A percentile compares a stretch with the other conserved stretches of the same genome.
These are phyloP conservation scores for Gambusia holbrooki DNA, from an alignment of 2,113 vertebrate genomes.

Conservation along the genomic window DNA sequence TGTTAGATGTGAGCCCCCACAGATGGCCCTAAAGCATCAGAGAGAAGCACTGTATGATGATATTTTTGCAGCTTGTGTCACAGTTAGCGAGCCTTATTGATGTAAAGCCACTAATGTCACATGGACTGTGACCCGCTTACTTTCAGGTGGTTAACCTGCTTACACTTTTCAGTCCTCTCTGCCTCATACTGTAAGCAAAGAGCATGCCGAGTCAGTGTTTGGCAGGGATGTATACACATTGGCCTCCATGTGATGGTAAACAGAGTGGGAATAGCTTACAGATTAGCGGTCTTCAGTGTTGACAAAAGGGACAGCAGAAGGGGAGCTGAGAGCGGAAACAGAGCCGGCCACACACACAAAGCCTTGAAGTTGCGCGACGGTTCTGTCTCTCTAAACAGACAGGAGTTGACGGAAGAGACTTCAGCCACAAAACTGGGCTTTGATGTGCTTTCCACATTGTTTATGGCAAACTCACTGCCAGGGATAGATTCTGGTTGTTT, in stretches of 20 bases:
- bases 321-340: conserved; percentile 60
- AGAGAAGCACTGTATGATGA: conserved; percentile 30
- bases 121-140: conserved; percentile 44
- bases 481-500: conserved; percentile 47
- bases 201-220: conserved; percentile 58
- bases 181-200: conserved; percentile 66
- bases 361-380: conserved; percentile 64
- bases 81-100: conserved; percentile 37
- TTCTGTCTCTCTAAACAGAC: conserved; percentile 73
- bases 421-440: conserved; percentile 53
- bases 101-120: conserved; percentile 35
- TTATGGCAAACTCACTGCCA: conserved; percentile 64
- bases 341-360: conserved; percentile 65
- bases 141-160: conserved; percentile 58
- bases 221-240: conserved; percentile 55
- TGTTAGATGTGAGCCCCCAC: conserved; percentile 51
- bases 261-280: conserved; percentile 62
- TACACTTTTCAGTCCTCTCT: conserved; percentile 33
- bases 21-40: conserved; percentile 56
- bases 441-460: conserved; percentile 69
- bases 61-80: conserved; percentile 40
- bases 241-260: conserved; percentile 52
- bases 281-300: conserved; percentile 71
- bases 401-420: conserved; percentile 61
- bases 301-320: conserved; percentile 67